Evolutionary conservation across 1,140 invertebrate genomes (phyloP).

Genomic region (Megathymus violae): DNA sequence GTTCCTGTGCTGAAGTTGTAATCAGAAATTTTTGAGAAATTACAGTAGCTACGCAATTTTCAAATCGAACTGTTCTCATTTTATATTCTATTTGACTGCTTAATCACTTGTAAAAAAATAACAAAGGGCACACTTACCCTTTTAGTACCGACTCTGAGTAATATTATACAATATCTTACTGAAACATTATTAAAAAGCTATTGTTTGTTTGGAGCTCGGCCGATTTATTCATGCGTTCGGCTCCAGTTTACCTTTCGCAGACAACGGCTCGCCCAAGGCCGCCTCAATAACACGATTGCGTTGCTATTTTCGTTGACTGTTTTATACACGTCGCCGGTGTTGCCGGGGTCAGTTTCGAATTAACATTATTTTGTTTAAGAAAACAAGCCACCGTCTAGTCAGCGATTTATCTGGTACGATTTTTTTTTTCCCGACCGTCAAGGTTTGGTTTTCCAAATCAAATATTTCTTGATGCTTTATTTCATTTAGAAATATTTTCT

Average conservation of each 20-base stretch:
- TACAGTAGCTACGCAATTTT: no score
- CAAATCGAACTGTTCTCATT: no score
- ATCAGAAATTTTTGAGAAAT: no score
- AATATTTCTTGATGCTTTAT: not conserved
- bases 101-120: not conserved
- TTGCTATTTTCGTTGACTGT: not conserved
- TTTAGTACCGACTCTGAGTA: not conserved
- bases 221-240: slow-evolving; percentile 13
- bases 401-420: not conserved
- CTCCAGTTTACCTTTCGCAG: slow-evolving; percentile 8
- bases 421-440: not conserved
- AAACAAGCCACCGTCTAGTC: not conserved
- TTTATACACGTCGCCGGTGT: not conserved
- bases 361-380: not conserved
- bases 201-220: slow-evolving; percentile 11
- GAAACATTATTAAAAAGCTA: slow-evolving; percentile 1
- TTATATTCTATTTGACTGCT: not conserved
- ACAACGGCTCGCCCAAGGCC: slow-evolving; percentile 11
- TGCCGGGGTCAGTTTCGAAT: not conserved
- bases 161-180: not conserved
- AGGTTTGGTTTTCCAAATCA: not conserved
- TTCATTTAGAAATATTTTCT: no score
- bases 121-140: not conserved
- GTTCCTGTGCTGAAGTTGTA: no score
- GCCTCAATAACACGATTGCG: not conserved